Evolutionary conservation across 2,113 vertebrate species (phyloP).

Genomic region (Acrocephalus kingi): DNA sequence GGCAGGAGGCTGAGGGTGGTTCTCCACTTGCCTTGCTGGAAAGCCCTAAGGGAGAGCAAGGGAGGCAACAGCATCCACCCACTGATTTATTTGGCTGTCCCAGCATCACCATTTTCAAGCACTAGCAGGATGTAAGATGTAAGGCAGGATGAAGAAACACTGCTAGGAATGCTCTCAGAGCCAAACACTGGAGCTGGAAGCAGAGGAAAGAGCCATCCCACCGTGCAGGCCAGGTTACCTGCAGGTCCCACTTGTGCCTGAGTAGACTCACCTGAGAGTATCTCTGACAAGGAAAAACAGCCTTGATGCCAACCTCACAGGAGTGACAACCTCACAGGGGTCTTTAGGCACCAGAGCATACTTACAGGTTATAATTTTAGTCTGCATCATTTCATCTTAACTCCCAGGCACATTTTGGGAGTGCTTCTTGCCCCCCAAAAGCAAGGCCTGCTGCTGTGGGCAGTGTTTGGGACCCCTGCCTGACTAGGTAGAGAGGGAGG

Average conservation of each 20-base stretch:
- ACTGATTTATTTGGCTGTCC: neutral
- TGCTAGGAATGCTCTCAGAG: neutral
- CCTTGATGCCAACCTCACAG: neutral
- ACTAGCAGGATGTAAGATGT: neutral
- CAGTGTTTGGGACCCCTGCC: neutral
- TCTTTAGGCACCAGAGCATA: neutral
- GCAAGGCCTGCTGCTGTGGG: neutral
- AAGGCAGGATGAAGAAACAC: neutral
- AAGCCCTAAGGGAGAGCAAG: neutral
- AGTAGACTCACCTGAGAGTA: neutral
- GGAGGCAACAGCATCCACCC: slow-evolving; percentile 11
- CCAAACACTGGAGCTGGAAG: neutral
- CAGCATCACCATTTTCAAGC: neutral
- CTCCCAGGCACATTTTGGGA: neutral
- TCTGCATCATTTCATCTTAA: neutral
- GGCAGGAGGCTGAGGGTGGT: neutral
- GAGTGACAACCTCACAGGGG: neutral
- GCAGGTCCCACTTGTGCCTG: neutral
- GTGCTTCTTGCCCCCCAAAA: accelerated
- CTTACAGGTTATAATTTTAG: neutral
- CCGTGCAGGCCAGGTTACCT: neutral
- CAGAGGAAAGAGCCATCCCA: neutral
- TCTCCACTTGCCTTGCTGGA: neutral
- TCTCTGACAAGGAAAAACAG: neutral
- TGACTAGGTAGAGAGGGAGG: neutral